Percentiles rank a stretch among this genome's conserved stretches.
Conservation (phyloP, 2,888 invertebrate species). For the Gortyna flavago region DNA sequence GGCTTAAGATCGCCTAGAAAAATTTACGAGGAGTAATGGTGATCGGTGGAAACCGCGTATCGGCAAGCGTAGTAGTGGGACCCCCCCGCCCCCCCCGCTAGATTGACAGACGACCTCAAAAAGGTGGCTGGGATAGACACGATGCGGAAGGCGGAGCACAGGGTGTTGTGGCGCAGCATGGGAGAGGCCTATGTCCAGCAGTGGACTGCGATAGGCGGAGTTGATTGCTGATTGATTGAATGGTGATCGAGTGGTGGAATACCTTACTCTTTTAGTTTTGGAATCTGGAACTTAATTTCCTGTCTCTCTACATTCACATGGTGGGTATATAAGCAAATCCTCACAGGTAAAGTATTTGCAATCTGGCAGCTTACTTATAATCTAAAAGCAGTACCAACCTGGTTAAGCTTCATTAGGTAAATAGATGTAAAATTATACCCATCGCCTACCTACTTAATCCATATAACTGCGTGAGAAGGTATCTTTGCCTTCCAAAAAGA, state of each 20-base stretch:
- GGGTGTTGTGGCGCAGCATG: not conserved
- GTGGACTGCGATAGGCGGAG: not conserved
- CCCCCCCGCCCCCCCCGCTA: not conserved
- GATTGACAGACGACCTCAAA: not conserved
- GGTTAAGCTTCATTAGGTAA: not conserved
- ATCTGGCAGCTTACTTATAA: not conserved
- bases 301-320: not conserved
- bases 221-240: not conserved
- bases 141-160: not conserved
- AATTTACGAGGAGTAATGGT: conserved; percentile 35
- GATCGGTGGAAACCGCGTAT: conserved; percentile 17
- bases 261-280: conserved; percentile 17
- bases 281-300: conserved; percentile 10
- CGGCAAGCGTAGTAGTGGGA: not conserved
- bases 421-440: not conserved
- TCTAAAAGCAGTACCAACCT: conserved; percentile 3
- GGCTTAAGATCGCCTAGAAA: conserved; percentile 53
- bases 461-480: conserved; percentile 37
- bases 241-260: conserved; percentile 28
- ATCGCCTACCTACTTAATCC: conserved; percentile 3
- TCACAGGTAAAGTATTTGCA: not conserved
- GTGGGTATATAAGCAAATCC: not conserved
- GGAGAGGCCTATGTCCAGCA: not conserved
- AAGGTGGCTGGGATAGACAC: not conserved
- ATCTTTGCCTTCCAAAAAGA: conserved; percentile 34